Conservation (phyloP, 2,888 invertebrate species). For the Chymomyza amoena region DNA sequence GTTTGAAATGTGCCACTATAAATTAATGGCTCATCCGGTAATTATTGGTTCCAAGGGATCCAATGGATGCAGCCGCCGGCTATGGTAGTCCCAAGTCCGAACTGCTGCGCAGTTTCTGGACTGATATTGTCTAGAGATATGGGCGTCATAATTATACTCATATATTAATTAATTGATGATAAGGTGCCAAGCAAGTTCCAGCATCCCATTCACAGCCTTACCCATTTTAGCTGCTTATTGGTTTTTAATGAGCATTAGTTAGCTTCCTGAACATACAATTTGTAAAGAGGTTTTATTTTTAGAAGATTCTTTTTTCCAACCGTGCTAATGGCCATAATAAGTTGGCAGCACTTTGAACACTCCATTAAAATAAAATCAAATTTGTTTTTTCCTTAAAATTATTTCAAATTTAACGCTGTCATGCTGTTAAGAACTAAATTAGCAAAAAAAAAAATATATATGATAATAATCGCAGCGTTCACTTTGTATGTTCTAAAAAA, state of each 20-base stretch:
- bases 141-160: background rate
- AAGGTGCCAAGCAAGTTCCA: background rate
- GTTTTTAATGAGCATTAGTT: background rate
- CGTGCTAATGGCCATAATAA: no score
- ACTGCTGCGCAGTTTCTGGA: background rate
- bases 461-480: no score
- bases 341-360: no score
- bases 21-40: conserved; percentile 69
- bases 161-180: background rate
- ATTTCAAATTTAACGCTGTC: no score
- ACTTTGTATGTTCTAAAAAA: no score
- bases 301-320: no score
- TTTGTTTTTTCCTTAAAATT: no score
- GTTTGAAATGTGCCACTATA: conserved; percentile 61
- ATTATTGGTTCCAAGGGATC: conserved; percentile 51
- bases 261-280: no score
- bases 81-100: background rate
- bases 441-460: no score
- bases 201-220: background rate
- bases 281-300: no score
- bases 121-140: background rate
- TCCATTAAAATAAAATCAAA: no score
- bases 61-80: background rate
- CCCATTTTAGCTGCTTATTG: background rate
- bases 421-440: no score